Conservation (phyloP, 2,888 invertebrate species). For the Drosophila cyrtoloma region DNA sequence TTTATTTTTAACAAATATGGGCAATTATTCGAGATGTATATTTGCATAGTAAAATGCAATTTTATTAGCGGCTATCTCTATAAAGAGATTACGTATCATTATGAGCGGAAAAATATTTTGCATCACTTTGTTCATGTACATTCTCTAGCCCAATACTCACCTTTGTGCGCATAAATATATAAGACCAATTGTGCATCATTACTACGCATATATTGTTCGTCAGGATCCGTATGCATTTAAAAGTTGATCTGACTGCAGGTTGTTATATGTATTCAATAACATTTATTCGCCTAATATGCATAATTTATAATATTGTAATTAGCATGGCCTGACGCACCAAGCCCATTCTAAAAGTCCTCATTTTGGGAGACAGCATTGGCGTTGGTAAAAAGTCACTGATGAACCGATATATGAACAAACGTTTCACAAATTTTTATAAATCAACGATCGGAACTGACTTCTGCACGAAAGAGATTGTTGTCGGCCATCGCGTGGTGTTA, state of each 20-base stretch:
- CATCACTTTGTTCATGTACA: neutral
- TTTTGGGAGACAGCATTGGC: slow-evolving; percentile 95
- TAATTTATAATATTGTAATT: neutral
- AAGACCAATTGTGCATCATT: neutral
- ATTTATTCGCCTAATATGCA: neutral
- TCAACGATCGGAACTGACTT: slow-evolving; percentile 95
- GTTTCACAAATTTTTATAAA: slow-evolving; percentile 99
- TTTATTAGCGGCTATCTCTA: no score
- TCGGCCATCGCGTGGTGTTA: slow-evolving; percentile 99
- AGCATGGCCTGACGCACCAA: slow-evolving; percentile 89
- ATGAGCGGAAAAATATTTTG: neutral
- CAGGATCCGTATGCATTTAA: neutral
- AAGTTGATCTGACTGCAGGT: neutral
- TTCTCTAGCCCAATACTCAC: neutral
- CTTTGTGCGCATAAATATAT: neutral
- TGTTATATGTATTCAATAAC: neutral
- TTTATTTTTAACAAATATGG: neutral
- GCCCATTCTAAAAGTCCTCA: slow-evolving; percentile 97
- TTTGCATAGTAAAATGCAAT: no score
- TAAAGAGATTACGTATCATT: no score
- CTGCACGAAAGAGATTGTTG: slow-evolving; percentile 95
- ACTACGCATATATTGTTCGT: neutral
- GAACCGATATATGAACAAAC: slow-evolving; percentile 99
- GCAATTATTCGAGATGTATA: neutral
- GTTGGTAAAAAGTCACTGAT: slow-evolving; percentile 99